phyloP scores from a whole-genome alignment of 1,140 invertebrate genomes.

The Nebria ingens region DNA sequence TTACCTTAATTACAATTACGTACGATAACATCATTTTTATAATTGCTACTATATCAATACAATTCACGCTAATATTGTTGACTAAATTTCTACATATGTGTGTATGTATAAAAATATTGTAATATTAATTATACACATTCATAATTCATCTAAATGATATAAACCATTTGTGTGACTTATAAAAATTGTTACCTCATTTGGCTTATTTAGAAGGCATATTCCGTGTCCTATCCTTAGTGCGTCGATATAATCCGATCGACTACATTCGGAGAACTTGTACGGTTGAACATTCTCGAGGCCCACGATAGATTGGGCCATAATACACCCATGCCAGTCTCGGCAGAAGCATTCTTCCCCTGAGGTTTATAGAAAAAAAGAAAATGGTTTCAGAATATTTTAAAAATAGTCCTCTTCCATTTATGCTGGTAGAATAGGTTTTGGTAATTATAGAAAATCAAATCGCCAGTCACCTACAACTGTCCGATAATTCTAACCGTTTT shows the following conservation, averaged over 20 bases:
- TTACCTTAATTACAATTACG: too few relatives aligned
- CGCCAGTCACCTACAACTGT: neutral
- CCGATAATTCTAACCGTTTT: neutral
- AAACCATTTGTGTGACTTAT: too few relatives aligned
- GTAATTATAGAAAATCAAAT: too few relatives aligned
- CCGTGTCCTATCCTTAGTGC: slow-evolving; percentile 66
- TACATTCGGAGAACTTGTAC: slow-evolving; percentile 88
- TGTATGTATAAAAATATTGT: too few relatives aligned
- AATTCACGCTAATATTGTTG: too few relatives aligned
- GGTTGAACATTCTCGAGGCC: slow-evolving; percentile 85
- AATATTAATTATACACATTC: too few relatives aligned
- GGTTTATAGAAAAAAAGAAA: neutral
- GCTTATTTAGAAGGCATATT: slow-evolving; percentile 82
- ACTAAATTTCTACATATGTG: too few relatives aligned
- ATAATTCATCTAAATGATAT: too few relatives aligned
- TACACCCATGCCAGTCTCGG: slow-evolving; percentile 89
- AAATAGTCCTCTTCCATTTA: too few relatives aligned
- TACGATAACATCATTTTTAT: too few relatives aligned
- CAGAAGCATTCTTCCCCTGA: slow-evolving; percentile 11
- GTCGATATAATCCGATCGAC: slow-evolving; percentile 74
- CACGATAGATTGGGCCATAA: slow-evolving; percentile 88
- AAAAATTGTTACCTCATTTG: slow-evolving; percentile 81
- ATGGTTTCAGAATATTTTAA: neutral
- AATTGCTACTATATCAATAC: too few relatives aligned
- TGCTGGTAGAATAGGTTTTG: too few relatives aligned